A percentile compares a stretch with the other conserved stretches of the same genome.
Conservation (phyloP, 2,797 vertebrate genomes). For the Mus spretus region DNA sequence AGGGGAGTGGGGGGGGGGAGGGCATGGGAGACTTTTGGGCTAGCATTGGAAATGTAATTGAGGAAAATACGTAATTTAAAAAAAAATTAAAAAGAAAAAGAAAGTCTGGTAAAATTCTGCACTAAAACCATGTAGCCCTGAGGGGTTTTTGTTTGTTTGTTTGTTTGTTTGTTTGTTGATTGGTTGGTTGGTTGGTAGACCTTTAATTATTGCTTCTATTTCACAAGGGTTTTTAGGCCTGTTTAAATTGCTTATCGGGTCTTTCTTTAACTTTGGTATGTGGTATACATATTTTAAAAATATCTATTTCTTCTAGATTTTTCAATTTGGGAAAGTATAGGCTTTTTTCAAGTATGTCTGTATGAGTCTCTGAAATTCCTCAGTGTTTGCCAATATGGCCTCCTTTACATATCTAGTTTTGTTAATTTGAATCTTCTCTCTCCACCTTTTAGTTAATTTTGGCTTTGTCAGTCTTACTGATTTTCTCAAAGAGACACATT, state of each 20-base stretch:
- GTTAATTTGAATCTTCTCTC: not conserved
- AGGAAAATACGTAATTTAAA: too few relatives aligned
- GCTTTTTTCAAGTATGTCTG: not conserved
- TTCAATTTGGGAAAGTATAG: not conserved
- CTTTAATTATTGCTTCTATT: not conserved
- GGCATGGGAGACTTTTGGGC: too few relatives aligned
- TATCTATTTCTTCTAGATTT: not conserved
- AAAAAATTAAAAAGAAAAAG: too few relatives aligned
- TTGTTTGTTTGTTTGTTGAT: not conserved
- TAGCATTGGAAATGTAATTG: too few relatives aligned
- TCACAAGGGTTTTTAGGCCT: not conserved
- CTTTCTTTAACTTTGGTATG: not conserved
- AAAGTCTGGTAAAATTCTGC: not conserved
- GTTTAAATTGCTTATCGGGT: not conserved
- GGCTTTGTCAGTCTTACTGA: not conserved
- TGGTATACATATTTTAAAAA: not conserved
- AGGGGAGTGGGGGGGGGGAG: too few relatives aligned
- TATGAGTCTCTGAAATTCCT: not conserved
- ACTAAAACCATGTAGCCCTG: not conserved
- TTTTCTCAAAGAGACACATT: not conserved
- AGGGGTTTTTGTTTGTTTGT: not conserved
- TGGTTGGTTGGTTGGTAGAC: not conserved
- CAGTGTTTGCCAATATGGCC: not conserved
- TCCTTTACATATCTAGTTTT: not conserved
- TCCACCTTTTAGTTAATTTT: not conserved